phyloP scores from a whole-genome alignment of 1,140 invertebrate species.

The Platyscapa corneri region DNA sequence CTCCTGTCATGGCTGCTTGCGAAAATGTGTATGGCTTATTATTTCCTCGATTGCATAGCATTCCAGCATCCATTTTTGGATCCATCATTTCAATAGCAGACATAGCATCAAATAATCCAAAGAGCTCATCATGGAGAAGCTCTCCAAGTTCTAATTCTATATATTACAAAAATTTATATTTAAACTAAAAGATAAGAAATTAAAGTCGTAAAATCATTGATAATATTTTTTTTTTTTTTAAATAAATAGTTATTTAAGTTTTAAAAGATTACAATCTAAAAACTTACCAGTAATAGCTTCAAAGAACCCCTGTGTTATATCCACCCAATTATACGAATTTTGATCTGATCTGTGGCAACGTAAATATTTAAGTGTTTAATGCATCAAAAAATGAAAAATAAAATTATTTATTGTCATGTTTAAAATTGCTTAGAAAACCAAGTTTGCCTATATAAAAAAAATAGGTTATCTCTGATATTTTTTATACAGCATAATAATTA shows the following conservation, averaged over 20 bases:
- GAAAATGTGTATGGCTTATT: constrained; percentile 91
- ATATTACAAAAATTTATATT: constrained; percentile 45
- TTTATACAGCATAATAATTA: neutral
- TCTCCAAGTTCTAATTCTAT: constrained; percentile 90
- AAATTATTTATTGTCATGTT: neutral
- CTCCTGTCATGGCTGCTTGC: constrained; percentile 86
- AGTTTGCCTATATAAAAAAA: neutral
- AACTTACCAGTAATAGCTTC: constrained; percentile 82
- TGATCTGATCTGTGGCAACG: constrained; percentile 55
- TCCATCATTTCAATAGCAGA: constrained; percentile 99
- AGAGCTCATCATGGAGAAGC: constrained; percentile 90
- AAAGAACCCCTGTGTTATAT: constrained; percentile 86
- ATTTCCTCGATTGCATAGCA: constrained; percentile 93
- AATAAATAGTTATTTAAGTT: neutral
- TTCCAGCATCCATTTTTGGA: constrained; percentile 99
- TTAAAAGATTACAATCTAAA: constrained; percentile 26
- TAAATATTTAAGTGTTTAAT: neutral
- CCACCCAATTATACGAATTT: constrained; percentile 82
- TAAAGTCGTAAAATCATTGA: neutral
- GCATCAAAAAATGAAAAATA: neutral
- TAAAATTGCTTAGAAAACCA: neutral
- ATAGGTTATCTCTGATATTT: constrained; percentile 21
- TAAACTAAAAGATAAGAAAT: neutral
- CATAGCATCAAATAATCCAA: constrained; percentile 98
- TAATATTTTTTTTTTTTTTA: no score